These are phyloP conservation scores for Chrysolina americana DNA, from an alignment of 2,888 invertebrate genomes.

Conservation along the genomic window DNA sequence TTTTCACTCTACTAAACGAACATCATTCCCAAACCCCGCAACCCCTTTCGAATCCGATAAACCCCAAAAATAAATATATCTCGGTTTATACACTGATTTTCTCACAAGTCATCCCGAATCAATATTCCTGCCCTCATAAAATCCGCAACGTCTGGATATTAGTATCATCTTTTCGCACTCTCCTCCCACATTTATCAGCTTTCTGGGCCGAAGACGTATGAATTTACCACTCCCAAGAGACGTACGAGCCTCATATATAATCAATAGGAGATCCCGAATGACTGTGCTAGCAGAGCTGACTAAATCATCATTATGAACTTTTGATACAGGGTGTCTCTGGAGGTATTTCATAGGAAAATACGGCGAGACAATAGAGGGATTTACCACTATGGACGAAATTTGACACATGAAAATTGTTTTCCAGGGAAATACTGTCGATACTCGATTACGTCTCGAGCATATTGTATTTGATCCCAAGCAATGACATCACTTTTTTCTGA, in stretches of 20 bases:
- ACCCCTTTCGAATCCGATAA: slow-evolving; percentile 2
- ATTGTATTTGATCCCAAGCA: too few relatives aligned
- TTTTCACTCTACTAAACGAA: neutral
- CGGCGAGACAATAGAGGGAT: too few relatives aligned
- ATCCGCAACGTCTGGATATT: slow-evolving; percentile 58
- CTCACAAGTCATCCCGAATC: slow-evolving; percentile 39
- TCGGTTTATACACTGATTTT: slow-evolving; percentile 43
- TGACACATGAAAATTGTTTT: too few relatives aligned
- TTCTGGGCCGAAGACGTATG: slow-evolving; percentile 59
- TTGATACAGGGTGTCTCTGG: slow-evolving; percentile 41
- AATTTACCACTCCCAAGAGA: slow-evolving; percentile 62
- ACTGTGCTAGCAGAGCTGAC: slow-evolving; percentile 47
- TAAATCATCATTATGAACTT: slow-evolving; percentile 50
- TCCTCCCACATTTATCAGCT: slow-evolving; percentile 56
- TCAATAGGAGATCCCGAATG: slow-evolving; percentile 60
- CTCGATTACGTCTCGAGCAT: too few relatives aligned
- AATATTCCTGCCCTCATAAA: slow-evolving; percentile 51
- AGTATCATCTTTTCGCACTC: slow-evolving; percentile 64
- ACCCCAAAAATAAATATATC: slow-evolving; percentile 9
- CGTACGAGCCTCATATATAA: slow-evolving; percentile 62
- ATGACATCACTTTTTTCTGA: too few relatives aligned
- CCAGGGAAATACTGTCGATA: too few relatives aligned
- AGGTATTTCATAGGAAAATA: slow-evolving; percentile 29
- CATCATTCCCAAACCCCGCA: neutral
- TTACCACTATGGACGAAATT: too few relatives aligned